These are phyloP conservation scores for Carposina sasakii DNA, from an alignment of 1,140 invertebrate genomes.

Conservation along the genomic window DNA sequence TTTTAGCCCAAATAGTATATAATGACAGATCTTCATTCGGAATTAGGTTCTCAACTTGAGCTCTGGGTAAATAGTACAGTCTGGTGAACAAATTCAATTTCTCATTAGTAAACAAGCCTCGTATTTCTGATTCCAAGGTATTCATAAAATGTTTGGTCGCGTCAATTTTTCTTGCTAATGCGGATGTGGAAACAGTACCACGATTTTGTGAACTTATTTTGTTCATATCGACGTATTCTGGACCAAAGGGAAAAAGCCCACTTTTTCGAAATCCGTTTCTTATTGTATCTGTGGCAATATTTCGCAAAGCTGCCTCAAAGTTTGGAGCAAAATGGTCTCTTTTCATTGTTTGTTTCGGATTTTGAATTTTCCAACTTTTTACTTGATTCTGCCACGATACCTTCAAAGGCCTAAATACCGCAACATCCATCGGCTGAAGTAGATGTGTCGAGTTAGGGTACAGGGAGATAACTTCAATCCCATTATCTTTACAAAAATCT, in stretches of 20 bases:
- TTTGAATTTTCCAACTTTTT: constrained; percentile 21
- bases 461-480: constrained; percentile 37
- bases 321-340: constrained; percentile 27
- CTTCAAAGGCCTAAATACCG: constrained; percentile 39
- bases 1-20: constrained; percentile 22
- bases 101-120: constrained; percentile 19
- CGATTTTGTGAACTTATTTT: no score
- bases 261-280: constrained; percentile 12
- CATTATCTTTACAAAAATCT: constrained; percentile 31
- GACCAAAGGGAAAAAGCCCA: constrained; percentile 14
- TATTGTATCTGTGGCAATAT: constrained; percentile 7
- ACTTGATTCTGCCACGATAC: constrained; percentile 33
- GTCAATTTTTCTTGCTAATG: constrained; percentile 17
- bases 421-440: constrained; percentile 46
- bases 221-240: no score
- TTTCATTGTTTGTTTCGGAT: constrained; percentile 11
- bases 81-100: constrained; percentile 22
- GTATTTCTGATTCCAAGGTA: constrained; percentile 17
- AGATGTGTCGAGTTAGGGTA: constrained; percentile 45
- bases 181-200: constrained; percentile 5
- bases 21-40: constrained; percentile 19
- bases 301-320: constrained; percentile 10
- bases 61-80: constrained; percentile 20
- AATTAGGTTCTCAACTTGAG: constrained; percentile 17
- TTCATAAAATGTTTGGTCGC: constrained; percentile 22